These are phyloP conservation scores for roundworm (Caenorhabditis elegans) DNA, from an alignment of 1,140 invertebrate genomes.

Conservation along the genomic window DNA sequence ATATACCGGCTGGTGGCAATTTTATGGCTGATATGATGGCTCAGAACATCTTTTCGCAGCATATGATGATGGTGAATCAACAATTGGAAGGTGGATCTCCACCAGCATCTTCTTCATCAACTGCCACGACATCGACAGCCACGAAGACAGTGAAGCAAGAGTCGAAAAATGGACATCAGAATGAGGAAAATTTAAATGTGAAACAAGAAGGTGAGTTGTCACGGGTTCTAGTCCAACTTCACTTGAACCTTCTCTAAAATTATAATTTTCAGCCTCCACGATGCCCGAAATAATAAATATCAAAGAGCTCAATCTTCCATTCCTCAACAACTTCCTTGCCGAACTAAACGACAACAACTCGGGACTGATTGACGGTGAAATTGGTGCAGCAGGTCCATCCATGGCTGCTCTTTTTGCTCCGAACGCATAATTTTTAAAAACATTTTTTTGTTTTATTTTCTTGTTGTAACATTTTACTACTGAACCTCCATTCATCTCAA, in stretches of 20 bases:
- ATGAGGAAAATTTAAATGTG: neutral
- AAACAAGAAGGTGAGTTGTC: neutral
- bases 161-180: neutral
- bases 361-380: neutral
- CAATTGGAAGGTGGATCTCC: neutral
- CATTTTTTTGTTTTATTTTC: no score
- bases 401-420: neutral
- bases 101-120: no score
- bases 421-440: neutral
- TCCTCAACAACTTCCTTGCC: slow-evolving; percentile 33
- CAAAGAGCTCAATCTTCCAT: slow-evolving; percentile 29
- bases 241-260: neutral
- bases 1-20: slow-evolving; percentile 22
- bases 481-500: no score
- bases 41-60: slow-evolving; percentile 31
- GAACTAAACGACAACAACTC: slow-evolving; percentile 4
- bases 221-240: no score
- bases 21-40: slow-evolving; percentile 45
- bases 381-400: neutral
- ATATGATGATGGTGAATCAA: neutral
- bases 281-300: slow-evolving; percentile 39
- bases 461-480: no score
- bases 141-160: neutral
- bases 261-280: neutral
- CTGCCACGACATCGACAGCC: no score